A percentile compares a stretch with the other conserved stretches of the same genome.
These are phyloP conservation scores for Phoxinus phoxinus DNA, from an alignment of 2,113 vertebrate species.

Conservation along the genomic window DNA sequence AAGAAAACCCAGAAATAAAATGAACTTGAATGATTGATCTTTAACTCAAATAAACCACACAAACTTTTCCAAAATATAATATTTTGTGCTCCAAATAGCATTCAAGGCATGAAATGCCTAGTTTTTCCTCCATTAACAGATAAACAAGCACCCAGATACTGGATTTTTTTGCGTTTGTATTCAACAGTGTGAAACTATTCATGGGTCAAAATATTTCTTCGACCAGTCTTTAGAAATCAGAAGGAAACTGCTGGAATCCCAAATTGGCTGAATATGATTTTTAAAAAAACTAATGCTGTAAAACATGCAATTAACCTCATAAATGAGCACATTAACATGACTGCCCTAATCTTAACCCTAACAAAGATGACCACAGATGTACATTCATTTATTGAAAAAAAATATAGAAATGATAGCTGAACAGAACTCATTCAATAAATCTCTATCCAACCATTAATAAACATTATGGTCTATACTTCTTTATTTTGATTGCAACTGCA, in stretches of 20 bases:
- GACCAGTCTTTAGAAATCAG: not conserved
- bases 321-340: slow-evolving; percentile 7
- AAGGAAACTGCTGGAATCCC: not conserved
- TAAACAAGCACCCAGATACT: not conserved
- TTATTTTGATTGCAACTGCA: not conserved
- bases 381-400: not conserved
- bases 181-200: not conserved
- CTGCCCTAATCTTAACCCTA: not conserved
- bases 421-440: not conserved
- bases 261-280: not conserved
- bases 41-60: not conserved
- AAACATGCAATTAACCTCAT: slow-evolving; percentile 14
- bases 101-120: not conserved
- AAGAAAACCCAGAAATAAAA: not conserved
- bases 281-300: not conserved
- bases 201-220: not conserved
- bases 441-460: not conserved
- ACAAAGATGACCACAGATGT: not conserved
- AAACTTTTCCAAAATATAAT: not conserved
- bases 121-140: not conserved
- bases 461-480: not conserved
- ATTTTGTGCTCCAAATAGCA: not conserved
- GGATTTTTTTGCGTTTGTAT: not conserved
- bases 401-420: not conserved
- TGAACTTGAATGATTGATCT: not conserved